These are phyloP conservation scores for Pelobates cultripes DNA, from an alignment of 2,797 vertebrate species.

Conservation along the genomic window DNA sequence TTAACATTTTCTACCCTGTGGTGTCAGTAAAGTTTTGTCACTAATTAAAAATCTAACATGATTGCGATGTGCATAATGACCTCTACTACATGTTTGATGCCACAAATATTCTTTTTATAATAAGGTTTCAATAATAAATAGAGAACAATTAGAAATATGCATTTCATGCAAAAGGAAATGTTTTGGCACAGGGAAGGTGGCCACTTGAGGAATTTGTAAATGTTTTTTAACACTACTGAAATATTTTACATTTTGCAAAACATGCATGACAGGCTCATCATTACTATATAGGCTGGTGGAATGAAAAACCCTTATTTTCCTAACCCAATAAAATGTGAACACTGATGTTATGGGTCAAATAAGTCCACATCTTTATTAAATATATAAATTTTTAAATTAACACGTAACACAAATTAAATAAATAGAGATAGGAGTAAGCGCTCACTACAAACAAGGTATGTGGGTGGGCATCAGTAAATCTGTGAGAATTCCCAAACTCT, in stretches of 20 bases:
- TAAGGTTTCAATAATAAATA: neutral
- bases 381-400: no score
- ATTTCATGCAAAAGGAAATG: slow-evolving; percentile 6
- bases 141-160: slow-evolving; percentile 2
- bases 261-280: no score
- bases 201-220: neutral
- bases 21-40: slow-evolving; percentile 22
- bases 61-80: slow-evolving; percentile 33
- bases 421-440: no score
- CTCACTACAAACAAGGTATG: no score
- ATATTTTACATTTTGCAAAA: neutral
- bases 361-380: no score
- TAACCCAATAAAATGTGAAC: no score
- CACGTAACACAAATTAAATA: no score
- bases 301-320: no score
- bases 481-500: no score
- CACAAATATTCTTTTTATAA: neutral
- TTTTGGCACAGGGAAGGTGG: slow-evolving; percentile 20
- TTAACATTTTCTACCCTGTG: slow-evolving; percentile 34
- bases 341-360: no score
- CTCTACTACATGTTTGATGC: neutral
- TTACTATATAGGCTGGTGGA: no score
- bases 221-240: slow-evolving; percentile 8
- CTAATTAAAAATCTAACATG: slow-evolving; percentile 33
- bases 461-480: no score